Evolutionary conservation across 2,797 vertebrate species (phyloP).

Genomic region (Chrosomus eos): DNA sequence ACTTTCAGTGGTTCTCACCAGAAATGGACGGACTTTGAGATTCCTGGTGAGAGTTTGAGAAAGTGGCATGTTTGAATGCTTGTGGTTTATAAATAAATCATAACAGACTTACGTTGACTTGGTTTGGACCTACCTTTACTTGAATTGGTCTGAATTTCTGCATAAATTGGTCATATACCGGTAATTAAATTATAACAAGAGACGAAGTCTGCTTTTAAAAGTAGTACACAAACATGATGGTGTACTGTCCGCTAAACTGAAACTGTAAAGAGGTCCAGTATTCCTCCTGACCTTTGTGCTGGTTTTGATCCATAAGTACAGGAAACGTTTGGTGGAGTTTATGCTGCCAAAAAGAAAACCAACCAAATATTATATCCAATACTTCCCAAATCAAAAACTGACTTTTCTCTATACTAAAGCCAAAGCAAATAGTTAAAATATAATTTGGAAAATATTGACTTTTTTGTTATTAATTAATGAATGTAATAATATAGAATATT

Average conservation of each 20-base stretch:
- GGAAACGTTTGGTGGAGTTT: neutral
- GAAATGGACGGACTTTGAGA: constrained; percentile 96
- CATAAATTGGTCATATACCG: neutral
- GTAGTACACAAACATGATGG: neutral
- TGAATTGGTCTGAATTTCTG: neutral
- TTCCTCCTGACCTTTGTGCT: neutral
- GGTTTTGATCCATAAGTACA: neutral
- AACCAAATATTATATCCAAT: neutral
- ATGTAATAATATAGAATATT: neutral
- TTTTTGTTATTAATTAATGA: no score
- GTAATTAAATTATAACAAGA: neutral
- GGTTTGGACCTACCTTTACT: neutral
- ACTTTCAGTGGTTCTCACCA: constrained; percentile 93
- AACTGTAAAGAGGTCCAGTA: neutral
- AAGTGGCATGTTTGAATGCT: neutral
- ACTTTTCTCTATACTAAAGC: neutral
- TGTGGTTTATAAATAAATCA: neutral
- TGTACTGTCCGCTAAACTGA: neutral
- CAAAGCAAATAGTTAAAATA: no score
- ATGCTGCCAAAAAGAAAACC: neutral
- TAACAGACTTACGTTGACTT: neutral
- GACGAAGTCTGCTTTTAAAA: neutral
- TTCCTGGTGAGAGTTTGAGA: constrained; percentile 83
- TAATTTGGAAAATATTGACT: no score
- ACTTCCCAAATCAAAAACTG: neutral